Base-by-base conservation (phyloP, 2,888 invertebrate species). In the Slavum lentiscoides region DNA sequence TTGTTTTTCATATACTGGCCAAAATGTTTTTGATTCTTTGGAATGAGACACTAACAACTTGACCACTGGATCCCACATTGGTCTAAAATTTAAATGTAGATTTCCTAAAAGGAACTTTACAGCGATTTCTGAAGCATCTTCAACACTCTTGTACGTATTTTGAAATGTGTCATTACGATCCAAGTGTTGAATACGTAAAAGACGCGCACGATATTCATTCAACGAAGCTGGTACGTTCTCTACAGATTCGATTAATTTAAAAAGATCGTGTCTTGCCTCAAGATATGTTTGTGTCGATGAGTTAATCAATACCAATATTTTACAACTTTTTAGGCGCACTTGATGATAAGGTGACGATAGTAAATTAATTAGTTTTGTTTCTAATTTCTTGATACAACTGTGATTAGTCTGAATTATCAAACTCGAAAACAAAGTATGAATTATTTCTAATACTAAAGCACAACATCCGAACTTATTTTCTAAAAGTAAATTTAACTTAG, bases 11-110 rank as follows among this genome's bases (percentile, higher is more conserved):
- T 92, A 94, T 61, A 91, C 87, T 0, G 88, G 87, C 95, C 95
- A 95, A 87, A 95, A 95, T 43, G 89, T 88, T n/a, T 89, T 67
- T 70, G 81, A 69, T 39, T 90, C 89, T 84, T 89, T 89, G 0
- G 94, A 93, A 85, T 93, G 93, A 0, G 92, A 90, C 2, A 91
- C 89, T 69, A 97, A 91, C 62, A 96, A 88, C 85, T 93, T 91
- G 21, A 90, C 88, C 0, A 93, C 89, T 0, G 96, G 95, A 83
- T 93, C 92, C 97, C 97, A 97, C 0, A 98, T 86, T 19, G 95
- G 88, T 84, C 94, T 93, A 85, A 98, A 97, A 86, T 97, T 97
- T 30, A 93, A 89, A 86, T 93, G 94, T 72, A 97, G 88, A 82
- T 91, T 89, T 2, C 97, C 96, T 55, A 97, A 88, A 84, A 97